A percentile compares a stretch with the other conserved stretches of the same genome.
Evolutionary conservation across 92 coral and sea anemone genomes (phyloP).

Genomic region (Epizoanthus illoricatus): DNA sequence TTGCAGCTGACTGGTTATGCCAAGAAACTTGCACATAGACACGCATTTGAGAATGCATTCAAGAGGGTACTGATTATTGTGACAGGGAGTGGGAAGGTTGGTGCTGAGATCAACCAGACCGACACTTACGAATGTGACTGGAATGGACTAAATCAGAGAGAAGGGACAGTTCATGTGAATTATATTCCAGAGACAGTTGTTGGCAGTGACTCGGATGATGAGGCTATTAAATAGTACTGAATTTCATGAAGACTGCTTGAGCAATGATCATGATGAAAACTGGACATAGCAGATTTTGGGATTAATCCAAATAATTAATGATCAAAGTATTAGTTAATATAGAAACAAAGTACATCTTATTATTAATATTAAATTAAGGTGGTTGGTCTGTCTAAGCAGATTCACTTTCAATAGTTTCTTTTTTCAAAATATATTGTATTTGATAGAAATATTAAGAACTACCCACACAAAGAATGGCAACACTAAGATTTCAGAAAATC

Average conservation of each 20-base stretch:
- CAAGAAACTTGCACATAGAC: slow-evolving; percentile 82
- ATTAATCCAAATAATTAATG: too few species aligned
- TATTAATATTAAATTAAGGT: too few species aligned
- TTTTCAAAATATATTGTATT: too few species aligned
- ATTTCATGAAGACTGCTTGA: background rate
- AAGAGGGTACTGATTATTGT: slow-evolving; percentile 67
- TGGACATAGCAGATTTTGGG: background rate
- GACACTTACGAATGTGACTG: slow-evolving; percentile 46
- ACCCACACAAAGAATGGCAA: too few species aligned
- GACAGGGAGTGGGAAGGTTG: slow-evolving; percentile 77
- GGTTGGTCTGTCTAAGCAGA: too few species aligned
- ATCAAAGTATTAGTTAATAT: background rate
- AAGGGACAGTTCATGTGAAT: slow-evolving; percentile 68
- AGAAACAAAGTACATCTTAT: too few species aligned
- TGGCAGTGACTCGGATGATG: slow-evolving; percentile 2
- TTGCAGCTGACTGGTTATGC: slow-evolving; percentile 69
- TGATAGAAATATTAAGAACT: too few species aligned
- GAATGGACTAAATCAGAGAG: slow-evolving; percentile 30
- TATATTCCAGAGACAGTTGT: slow-evolving; percentile 41
- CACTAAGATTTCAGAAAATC: too few species aligned
- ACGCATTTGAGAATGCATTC: slow-evolving; percentile 83
- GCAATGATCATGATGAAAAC: background rate
- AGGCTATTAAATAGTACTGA: background rate
- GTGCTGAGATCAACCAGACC: slow-evolving; percentile 70
- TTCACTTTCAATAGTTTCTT: too few species aligned